These are phyloP conservation scores for Euzophera pinguis DNA, from an alignment of 2,888 invertebrate species.

Conservation along the genomic window DNA sequence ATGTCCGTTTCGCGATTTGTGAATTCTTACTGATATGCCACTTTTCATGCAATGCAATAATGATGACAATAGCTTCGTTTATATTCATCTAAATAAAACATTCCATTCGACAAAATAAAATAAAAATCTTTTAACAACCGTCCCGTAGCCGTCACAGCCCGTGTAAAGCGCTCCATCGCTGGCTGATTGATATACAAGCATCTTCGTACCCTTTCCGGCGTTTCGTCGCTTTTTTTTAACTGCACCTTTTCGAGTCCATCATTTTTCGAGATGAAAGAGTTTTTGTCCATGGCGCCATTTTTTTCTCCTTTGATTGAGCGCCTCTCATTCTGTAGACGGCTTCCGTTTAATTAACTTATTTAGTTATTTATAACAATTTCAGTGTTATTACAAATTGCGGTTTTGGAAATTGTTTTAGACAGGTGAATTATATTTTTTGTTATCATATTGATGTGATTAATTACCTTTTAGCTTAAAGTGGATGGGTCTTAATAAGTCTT, in stretches of 20 bases:
- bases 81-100: too few species aligned
- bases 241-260: constrained; percentile 41
- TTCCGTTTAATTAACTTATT: constrained; percentile 44
- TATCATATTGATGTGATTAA: background rate
- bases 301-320: constrained; percentile 48
- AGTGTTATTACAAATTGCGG: background rate
- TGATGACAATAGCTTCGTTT: too few species aligned
- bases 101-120: too few species aligned
- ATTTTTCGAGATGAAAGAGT: constrained; percentile 59
- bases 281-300: constrained; percentile 56
- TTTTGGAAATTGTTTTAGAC: background rate
- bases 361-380: constrained; percentile 12
- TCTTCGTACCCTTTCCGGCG: constrained; percentile 52
- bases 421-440: background rate
- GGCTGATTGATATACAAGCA: constrained; percentile 31
- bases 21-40: too few species aligned
- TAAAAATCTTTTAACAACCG: background rate
- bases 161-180: constrained; percentile 25
- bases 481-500: too few species aligned
- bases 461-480: background rate
- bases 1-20: too few species aligned
- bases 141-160: background rate
- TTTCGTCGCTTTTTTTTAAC: constrained; percentile 39
- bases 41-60: too few species aligned
- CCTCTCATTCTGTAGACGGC: constrained; percentile 28